These are phyloP conservation scores for Catostomus latipinnis DNA, from an alignment of 2,797 vertebrate genomes.

Conservation along the genomic window DNA sequence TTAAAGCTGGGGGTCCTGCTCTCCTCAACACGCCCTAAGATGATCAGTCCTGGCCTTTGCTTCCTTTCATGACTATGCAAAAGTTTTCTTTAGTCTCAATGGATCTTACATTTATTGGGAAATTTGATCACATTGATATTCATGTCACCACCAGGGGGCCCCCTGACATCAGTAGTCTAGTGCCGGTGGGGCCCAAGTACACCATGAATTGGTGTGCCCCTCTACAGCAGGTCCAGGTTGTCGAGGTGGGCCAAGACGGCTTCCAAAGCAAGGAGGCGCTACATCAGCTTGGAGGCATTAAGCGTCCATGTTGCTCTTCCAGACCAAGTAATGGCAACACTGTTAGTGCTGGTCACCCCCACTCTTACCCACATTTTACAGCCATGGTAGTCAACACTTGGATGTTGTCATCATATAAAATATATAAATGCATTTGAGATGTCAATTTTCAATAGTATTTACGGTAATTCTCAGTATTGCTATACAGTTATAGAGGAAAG, in stretches of 20 bases:
- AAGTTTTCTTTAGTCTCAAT: conserved; percentile 57
- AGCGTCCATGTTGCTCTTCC: conserved; percentile 62
- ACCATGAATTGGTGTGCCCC: conserved; percentile 94
- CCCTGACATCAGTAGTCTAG: conserved; percentile 90
- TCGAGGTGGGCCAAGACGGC: conserved; percentile 90
- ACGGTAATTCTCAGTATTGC: too few relatives aligned
- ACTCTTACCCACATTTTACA: too few relatives aligned
- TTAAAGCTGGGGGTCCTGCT: conserved; percentile 64
- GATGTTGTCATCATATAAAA: too few relatives aligned
- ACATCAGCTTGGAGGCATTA: conserved; percentile 77
- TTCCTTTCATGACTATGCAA: conserved; percentile 57
- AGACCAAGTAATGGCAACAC: conserved; percentile 69
- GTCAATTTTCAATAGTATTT: too few relatives aligned
- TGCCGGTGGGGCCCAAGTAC: conserved; percentile 92
- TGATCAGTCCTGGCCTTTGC: conserved; percentile 59
- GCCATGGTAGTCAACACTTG: too few relatives aligned
- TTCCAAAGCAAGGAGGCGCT: conserved; percentile 80
- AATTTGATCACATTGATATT: neutral
- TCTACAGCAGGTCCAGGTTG: conserved; percentile 91
- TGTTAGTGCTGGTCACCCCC: neutral
- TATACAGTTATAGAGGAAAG: too few relatives aligned
- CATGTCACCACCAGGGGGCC: conserved; percentile 80
- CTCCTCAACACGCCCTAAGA: conserved; percentile 47
- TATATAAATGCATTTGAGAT: too few relatives aligned
- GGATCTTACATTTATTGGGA: neutral